phyloP scores from a whole-genome alignment of 2,113 vertebrate genomes.

The Colinus virginianus region DNA sequence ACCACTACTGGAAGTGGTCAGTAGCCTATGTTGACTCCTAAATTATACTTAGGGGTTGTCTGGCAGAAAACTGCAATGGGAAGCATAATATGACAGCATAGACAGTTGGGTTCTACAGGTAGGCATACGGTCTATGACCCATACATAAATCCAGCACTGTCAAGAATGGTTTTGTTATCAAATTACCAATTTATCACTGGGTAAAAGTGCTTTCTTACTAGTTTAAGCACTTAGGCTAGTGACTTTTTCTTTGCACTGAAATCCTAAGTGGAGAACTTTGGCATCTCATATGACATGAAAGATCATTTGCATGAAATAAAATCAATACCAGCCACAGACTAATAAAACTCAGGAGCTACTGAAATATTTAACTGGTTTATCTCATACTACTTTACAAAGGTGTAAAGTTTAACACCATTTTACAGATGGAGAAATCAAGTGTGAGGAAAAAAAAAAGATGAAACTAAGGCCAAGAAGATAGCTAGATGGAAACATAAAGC shows the following conservation, averaged over 20 bases:
- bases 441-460: neutral
- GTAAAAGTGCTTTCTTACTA: neutral
- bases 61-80: neutral
- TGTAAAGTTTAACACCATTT: neutral
- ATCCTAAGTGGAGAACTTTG: neutral
- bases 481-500: neutral
- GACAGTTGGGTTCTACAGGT: neutral
- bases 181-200: neutral
- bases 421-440: neutral
- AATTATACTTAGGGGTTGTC: neutral
- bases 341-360: neutral
- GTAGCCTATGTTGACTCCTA: neutral
- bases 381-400: neutral
- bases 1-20: neutral
- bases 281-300: neutral
- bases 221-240: neutral
- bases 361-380: neutral
- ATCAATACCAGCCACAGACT: neutral
- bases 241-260: neutral
- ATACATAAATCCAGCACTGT: neutral
- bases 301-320: neutral
- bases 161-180: neutral
- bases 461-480: neutral
- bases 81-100: neutral
- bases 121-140: neutral